phyloP scores from a whole-genome alignment of 2,113 vertebrate species.

The Chaenogobius annularis region DNA sequence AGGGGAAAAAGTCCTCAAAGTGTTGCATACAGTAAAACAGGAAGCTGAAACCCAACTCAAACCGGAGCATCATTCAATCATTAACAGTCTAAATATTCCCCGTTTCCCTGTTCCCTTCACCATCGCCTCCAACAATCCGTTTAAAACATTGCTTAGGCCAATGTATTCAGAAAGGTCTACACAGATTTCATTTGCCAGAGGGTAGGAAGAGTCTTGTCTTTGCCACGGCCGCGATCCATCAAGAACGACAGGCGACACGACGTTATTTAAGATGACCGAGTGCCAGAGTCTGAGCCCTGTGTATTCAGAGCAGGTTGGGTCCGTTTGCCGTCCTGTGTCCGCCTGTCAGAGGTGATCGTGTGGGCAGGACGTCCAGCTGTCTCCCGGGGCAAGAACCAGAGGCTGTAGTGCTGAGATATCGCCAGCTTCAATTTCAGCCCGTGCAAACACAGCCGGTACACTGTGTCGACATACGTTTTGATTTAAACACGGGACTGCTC shows the following conservation, averaged over 20 bases:
- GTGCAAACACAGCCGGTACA: neutral
- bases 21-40: too few relatives aligned
- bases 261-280: conserved; percentile 59
- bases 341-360: conserved; percentile 26
- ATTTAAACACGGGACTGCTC: neutral
- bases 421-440: conserved; percentile 11
- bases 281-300: conserved; percentile 30
- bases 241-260: conserved; percentile 38
- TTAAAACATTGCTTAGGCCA: conserved; percentile 13
- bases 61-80: too few relatives aligned
- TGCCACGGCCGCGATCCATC: conserved; percentile 51
- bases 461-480: neutral
- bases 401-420: conserved; percentile 12
- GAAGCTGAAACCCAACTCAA: too few relatives aligned
- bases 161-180: conserved; percentile 36
- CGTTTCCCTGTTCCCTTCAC: neutral
- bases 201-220: conserved; percentile 40
- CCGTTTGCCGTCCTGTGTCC: conserved; percentile 39
- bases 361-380: conserved; percentile 19
- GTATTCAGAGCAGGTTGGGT: conserved; percentile 34
- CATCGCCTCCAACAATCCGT: conserved; percentile 13
- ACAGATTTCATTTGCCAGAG: conserved; percentile 39
- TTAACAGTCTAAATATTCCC: neutral
- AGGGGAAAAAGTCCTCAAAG: too few relatives aligned
- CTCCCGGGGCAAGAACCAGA: conserved; percentile 9